Conservation (phyloP, 2,888 invertebrate species). For the Ephialtes manifestator region DNA sequence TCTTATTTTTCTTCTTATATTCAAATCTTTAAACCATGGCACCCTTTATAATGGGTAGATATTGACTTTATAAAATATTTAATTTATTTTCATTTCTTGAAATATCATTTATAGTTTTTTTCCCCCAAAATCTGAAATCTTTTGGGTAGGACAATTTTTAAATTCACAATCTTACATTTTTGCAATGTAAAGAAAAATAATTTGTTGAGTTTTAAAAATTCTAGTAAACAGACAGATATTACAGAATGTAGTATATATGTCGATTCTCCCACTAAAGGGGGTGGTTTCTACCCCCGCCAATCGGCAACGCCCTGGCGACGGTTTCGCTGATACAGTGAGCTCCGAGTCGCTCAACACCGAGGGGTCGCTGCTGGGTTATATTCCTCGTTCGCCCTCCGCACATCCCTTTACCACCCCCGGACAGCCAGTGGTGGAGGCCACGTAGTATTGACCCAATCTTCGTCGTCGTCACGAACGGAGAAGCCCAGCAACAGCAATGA, state of each 20-base stretch:
- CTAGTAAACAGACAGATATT: neutral
- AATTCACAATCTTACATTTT: no score
- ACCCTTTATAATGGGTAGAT: no score
- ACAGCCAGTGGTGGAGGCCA: conserved; percentile 39
- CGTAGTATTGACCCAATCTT: conserved; percentile 68
- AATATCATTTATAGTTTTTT: no score
- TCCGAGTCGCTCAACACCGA: conserved; percentile 58
- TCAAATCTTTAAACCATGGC: no score
- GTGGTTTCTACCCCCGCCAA: conserved; percentile 58
- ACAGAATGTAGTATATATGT: conserved; percentile 11
- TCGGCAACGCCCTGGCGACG: conserved; percentile 67
- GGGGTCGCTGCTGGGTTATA: conserved; percentile 46
- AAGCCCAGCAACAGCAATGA: conserved; percentile 18
- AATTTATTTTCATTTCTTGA: no score
- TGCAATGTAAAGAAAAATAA: neutral
- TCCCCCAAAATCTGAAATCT: no score
- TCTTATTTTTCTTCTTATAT: no score
- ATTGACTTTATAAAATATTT: no score
- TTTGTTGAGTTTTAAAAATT: neutral
- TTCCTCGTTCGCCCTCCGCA: conserved; percentile 11
- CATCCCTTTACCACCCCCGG: conserved; percentile 46
- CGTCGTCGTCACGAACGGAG: conserved; percentile 57
- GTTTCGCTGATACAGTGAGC: conserved; percentile 59
- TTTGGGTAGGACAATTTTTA: no score
- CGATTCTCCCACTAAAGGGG: conserved; percentile 35